Conservation (phyloP, 2,888 invertebrate genomes). For the Stenurella melanura region DNA sequence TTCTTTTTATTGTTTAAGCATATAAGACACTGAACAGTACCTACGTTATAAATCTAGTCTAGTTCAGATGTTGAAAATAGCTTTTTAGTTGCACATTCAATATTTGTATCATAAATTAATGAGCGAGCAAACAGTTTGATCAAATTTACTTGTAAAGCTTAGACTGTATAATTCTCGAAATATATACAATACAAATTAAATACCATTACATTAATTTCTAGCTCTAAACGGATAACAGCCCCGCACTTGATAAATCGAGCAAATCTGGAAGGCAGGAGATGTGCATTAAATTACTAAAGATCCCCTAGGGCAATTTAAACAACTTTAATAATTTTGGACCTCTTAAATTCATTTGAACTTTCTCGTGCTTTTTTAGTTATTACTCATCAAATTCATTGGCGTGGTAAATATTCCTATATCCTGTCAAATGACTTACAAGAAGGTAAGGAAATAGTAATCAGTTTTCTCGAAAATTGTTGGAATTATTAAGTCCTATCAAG, state of each 20-base stretch:
- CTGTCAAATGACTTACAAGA: too few species aligned
- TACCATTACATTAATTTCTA: conserved; percentile 38
- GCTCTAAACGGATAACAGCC: conserved; percentile 37
- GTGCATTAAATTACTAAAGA: conserved; percentile 28
- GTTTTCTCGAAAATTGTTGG: too few species aligned
- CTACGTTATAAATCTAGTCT: neutral
- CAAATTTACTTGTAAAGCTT: conserved; percentile 38
- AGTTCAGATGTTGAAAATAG: neutral
- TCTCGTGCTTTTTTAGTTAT: neutral
- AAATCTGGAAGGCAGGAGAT: conserved; percentile 3
- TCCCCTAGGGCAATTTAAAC: conserved; percentile 21
- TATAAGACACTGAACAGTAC: neutral
- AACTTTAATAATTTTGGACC: conserved; percentile 17
- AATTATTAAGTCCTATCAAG: too few species aligned
- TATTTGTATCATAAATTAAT: conserved; percentile 30
- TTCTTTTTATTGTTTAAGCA: too few species aligned
- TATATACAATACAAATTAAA: conserved; percentile 38
- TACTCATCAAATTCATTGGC: neutral
- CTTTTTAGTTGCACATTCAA: conserved; percentile 23
- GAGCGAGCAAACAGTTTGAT: conserved; percentile 37
- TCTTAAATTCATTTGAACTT: conserved; percentile 24
- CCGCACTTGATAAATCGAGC: conserved; percentile 30
- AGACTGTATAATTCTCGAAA: conserved; percentile 37
- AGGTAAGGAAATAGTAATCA: too few species aligned
- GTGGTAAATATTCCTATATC: neutral